phyloP scores from a whole-genome alignment of 1,140 invertebrate species.

The Tigriopus japonicus region DNA sequence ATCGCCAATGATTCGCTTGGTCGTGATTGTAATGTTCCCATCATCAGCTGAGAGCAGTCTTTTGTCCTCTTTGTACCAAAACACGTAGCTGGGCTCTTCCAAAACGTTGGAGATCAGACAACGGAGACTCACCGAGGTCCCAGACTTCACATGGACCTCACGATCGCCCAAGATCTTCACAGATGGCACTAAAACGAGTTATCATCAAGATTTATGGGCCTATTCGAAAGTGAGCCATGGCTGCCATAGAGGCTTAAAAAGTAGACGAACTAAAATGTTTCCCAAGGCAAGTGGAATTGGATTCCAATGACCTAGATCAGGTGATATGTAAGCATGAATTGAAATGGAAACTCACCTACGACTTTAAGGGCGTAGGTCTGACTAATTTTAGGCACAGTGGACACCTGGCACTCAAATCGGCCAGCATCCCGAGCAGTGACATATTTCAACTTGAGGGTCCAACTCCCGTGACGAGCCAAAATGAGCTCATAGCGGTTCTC shows the following conservation, averaged over 20 bases:
- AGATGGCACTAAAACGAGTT: constrained; percentile 12
- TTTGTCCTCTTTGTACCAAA: constrained; percentile 18
- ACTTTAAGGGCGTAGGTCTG: constrained; percentile 70
- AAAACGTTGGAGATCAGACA: constrained; percentile 19
- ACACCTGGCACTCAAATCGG: constrained; percentile 81
- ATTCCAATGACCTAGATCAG: too few species aligned
- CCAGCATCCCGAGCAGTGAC: constrained; percentile 65
- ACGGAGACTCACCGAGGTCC: constrained; percentile 18
- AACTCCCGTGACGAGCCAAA: constrained; percentile 60
- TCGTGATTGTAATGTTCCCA: not conserved
- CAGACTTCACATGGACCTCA: constrained; percentile 19
- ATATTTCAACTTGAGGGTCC: constrained; percentile 58
- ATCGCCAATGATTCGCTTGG: not conserved
- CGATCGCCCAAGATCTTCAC: constrained; percentile 17
- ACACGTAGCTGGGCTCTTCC: constrained; percentile 19
- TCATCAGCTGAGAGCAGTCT: not conserved
- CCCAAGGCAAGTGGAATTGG: too few species aligned
- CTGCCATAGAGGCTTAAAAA: too few species aligned
- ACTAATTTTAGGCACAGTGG: constrained; percentile 76
- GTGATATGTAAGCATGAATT: too few species aligned
- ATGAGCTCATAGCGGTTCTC: constrained; percentile 64
- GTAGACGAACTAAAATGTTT: too few species aligned
- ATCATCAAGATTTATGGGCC: too few species aligned
- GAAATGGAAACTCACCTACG: constrained; percentile 41
- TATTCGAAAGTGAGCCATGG: too few species aligned